Evolutionary conservation across 2,797 vertebrate genomes (phyloP), one percentile per base, ranked within the genome.

Genomic region (Arnoldichthys spilopterus): DNA sequence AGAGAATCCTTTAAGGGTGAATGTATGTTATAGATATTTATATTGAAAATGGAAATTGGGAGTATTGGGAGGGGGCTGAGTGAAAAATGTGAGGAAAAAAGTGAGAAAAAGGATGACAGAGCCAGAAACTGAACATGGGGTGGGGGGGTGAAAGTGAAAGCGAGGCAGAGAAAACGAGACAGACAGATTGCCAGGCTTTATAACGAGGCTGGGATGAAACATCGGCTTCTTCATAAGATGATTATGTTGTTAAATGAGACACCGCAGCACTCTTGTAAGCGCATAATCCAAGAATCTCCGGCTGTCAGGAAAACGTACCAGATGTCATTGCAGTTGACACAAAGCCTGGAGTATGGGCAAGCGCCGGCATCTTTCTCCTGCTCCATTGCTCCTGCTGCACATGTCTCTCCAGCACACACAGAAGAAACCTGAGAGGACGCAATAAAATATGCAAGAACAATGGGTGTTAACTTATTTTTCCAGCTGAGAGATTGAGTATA

Each of bases 171-270:
- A 79, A 71, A 56, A 66, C 7, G 6, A 75, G 82, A 16, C 76
- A 82, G 79, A 86, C 76, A 59, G 43, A 88, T 82, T 74, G 89
- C 76, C 82, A 83, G 82, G 86, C 86, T 86, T 88, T 87, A 87
- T 85, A 88, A 89, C 86, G 86, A 88, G 85, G 84, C 84, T 61
- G 85, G 83, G 88, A 91, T 90, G 85, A 91, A 88, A 90, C 89
- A 83, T 87, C 80, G 83, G 87, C 79, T 88, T 84, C 85, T 88
- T 89, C 85, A 74, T 92, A 91, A 92, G 88, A 91, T 89, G 89
- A 92, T 90, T 91, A 91, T 91, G 90, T 90, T 90, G 90, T 92
- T 92, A 92, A 94, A 91, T 92, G 90, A 93, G 91, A 93, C 90
- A 88, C 89, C 86, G 87, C 88, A 90, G 91, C 86, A 89, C 86